Evolutionary conservation across 2,888 invertebrate species (phyloP), one percentile per base, ranked within the genome.

Genomic region (Stictocephala bisonia): DNA sequence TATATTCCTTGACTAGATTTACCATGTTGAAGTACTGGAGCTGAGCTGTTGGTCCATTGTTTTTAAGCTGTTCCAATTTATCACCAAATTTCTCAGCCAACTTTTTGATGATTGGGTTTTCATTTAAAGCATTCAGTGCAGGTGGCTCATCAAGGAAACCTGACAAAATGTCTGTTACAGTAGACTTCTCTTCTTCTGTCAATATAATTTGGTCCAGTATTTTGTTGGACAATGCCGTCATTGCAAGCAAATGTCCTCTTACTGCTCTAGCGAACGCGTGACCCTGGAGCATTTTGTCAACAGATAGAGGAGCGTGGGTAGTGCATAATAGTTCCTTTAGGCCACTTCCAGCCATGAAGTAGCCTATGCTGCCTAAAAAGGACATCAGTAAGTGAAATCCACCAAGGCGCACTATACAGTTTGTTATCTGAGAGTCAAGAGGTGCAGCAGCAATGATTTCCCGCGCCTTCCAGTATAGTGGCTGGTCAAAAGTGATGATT

Each of bases 221-320:
- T 15, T 58, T 18, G 13, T 40, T 56, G 9, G 69, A 22, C 44
- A 73, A 29, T 20, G 80, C 77, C 11, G 75, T 70, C 41, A 79
- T 80, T 67, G 78, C 76, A 76, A 81, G 73, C 11, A 75, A 72
- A 74, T 81, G 80, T 18, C 73, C 80, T 72, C 80, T 72, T 18
- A 81, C 78, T 68, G 79, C 79, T 26, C 80, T 71, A 0, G 79
- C 58, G 73, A 80, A 81, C 26, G 81, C 80, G 71, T 82, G 80
- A 7, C 82, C 81, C 40, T 76, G 67, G 11, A 82, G 51, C 74
- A 80, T 80, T 79, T 81, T 81, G n/a, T 60, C 60, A 11, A 29
- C 15, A 13, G 31, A 60, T 6, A 31, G 22, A 60, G 60, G 60
- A 18, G 60, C 31, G 29, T 60, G 29, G 2, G 29, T 24, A 3